Percentiles rank a stretch among this genome's conserved stretches.
Evolutionary conservation across 2,888 invertebrate species (phyloP).

Genomic region (Amorpha juglandis): DNA sequence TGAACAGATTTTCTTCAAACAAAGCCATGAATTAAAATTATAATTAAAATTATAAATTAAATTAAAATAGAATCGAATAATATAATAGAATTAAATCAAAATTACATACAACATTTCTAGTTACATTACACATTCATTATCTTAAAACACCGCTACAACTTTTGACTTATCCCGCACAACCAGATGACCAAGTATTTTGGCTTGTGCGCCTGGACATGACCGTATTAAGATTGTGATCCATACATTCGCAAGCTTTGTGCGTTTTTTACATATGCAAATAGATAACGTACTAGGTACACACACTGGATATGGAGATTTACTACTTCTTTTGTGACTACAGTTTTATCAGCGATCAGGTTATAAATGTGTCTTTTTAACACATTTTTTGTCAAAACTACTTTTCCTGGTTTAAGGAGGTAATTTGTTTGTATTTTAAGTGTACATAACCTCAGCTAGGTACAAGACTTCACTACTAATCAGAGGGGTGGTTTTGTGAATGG

Average conservation of each 20-base stretch:
- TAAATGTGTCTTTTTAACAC: background rate
- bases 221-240: constrained; percentile 1
- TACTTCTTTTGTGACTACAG: background rate
- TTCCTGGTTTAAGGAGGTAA: too few species aligned
- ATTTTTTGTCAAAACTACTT: background rate
- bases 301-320: constrained; percentile 2
- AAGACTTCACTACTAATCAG: too few species aligned
- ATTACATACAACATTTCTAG: background rate
- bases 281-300: constrained; percentile 5
- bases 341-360: background rate
- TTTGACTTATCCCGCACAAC: constrained; percentile 3
- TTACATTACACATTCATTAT: background rate
- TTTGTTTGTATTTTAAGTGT: too few species aligned
- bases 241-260: constrained; percentile 5
- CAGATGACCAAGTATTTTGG: constrained; percentile 20
- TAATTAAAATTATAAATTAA: too few species aligned
- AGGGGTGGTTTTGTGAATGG: too few species aligned
- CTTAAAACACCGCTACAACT: background rate
- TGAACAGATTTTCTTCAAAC: too few species aligned
- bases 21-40: too few species aligned
- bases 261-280: background rate
- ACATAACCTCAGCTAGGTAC: too few species aligned
- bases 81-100: too few species aligned
- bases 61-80: too few species aligned
- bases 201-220: constrained; percentile 8